These are phyloP conservation scores for Connochaetes taurinus DNA, from an alignment of 2,113 vertebrate genomes.

Conservation along the genomic window DNA sequence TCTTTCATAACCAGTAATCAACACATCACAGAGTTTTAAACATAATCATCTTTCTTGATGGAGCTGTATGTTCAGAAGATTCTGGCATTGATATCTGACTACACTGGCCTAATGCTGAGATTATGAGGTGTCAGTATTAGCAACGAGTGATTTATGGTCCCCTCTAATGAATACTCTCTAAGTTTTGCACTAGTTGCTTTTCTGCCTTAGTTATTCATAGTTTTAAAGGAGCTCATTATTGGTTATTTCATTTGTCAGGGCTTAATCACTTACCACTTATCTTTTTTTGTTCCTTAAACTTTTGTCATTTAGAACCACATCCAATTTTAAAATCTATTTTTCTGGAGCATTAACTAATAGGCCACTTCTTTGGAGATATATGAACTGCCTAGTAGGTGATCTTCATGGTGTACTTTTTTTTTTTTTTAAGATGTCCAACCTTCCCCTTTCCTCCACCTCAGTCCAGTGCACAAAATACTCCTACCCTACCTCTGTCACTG, in stretches of 20 bases:
- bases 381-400: neutral
- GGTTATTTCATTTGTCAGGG: neutral
- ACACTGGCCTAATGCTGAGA: neutral
- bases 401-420: neutral
- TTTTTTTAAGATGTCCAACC: neutral
- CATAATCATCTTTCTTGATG: neutral
- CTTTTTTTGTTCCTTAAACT: neutral
- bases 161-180: neutral
- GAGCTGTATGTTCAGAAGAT: neutral
- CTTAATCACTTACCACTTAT: neutral
- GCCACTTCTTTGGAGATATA: neutral
- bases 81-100: neutral
- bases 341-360: neutral
- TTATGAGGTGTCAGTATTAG: neutral
- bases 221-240: neutral
- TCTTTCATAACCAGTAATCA: neutral
- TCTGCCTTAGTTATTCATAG: neutral
- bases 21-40: neutral
- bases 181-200: neutral
- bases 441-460: neutral
- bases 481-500: neutral
- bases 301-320: neutral
- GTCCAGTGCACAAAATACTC: neutral
- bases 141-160: neutral
- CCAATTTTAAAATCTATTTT: neutral